Evolutionary conservation across 1,140 invertebrate species (phyloP).

Genomic region (Pseudachorutes palmiensis): DNA sequence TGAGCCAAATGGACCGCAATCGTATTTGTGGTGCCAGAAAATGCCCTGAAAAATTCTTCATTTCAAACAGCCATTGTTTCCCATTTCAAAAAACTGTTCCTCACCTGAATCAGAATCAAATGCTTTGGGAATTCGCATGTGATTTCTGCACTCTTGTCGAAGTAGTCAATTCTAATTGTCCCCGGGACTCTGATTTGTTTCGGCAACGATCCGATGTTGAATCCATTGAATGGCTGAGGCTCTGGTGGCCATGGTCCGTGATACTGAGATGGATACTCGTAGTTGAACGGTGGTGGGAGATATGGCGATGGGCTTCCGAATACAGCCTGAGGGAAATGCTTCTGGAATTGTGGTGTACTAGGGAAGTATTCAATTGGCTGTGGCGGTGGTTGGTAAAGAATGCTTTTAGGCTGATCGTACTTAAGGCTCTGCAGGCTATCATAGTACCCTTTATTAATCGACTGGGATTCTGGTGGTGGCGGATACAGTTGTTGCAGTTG

Average conservation of each 20-base stretch:
- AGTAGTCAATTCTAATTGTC: conserved; percentile 17
- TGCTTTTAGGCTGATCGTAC: not conserved
- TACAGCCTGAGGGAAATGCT: too few species aligned
- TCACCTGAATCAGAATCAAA: conserved; percentile 34
- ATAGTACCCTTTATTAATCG: too few species aligned
- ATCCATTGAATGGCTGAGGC: conserved; percentile 1
- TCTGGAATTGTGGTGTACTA: too few species aligned
- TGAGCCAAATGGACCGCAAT: conserved; percentile 27
- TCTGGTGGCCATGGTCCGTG: not conserved
- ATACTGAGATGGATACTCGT: not conserved
- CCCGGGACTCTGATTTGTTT: conserved; percentile 31
- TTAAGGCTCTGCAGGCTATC: too few species aligned
- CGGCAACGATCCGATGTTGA: conserved; percentile 15
- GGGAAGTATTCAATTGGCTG: too few species aligned
- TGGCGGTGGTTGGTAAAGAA: too few species aligned
- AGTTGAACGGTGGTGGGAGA: not conserved
- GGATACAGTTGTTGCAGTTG: not conserved
- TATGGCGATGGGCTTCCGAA: not conserved
- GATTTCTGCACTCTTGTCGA: conserved; percentile 25
- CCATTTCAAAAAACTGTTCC: not conserved
- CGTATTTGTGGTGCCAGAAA: conserved; percentile 34
- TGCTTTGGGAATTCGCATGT: conserved; percentile 35
- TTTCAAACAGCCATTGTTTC: not conserved
- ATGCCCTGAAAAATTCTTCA: conserved; percentile 25
- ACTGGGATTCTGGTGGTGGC: not conserved